Percentiles rank a stretch among this genome's conserved stretches.
Conservation (phyloP, 2,113 vertebrate genomes). For the Pluvialis apricaria region DNA sequence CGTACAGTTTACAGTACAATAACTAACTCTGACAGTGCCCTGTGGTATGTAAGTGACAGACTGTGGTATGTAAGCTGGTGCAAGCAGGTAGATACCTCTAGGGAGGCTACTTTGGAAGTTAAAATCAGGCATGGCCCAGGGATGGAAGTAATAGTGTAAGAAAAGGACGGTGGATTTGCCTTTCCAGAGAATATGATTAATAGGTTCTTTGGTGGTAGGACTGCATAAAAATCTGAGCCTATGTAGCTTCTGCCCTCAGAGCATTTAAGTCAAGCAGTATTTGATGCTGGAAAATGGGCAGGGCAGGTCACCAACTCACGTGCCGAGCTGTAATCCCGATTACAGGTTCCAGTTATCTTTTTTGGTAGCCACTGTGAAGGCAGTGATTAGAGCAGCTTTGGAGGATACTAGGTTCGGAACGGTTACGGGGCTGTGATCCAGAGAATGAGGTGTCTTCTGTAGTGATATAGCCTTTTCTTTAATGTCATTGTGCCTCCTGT, state of each 20-base stretch:
- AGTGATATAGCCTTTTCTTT: background rate
- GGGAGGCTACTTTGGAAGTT: background rate
- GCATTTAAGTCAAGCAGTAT: background rate
- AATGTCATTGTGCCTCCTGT: background rate
- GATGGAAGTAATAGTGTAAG: background rate
- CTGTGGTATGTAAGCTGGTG: background rate
- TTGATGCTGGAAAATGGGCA: background rate
- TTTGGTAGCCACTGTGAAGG: background rate
- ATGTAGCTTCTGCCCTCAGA: background rate
- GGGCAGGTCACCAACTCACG: background rate
- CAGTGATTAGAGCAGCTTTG: background rate
- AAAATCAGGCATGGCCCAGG: background rate
- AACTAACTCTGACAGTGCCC: background rate
- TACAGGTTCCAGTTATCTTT: background rate
- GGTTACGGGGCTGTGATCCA: fast-evolving
- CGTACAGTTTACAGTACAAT: background rate
- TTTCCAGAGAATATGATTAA: background rate
- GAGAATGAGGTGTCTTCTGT: background rate
- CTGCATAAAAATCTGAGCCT: background rate
- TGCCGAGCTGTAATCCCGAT: background rate
- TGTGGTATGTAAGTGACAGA: background rate
- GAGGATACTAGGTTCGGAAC: background rate
- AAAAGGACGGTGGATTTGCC: background rate
- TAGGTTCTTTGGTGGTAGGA: background rate
- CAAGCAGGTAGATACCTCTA: background rate